Percentiles rank a stretch among this genome's conserved stretches.
Conservation (phyloP, 2,888 invertebrate species). For the Zele albiditarsus region DNA sequence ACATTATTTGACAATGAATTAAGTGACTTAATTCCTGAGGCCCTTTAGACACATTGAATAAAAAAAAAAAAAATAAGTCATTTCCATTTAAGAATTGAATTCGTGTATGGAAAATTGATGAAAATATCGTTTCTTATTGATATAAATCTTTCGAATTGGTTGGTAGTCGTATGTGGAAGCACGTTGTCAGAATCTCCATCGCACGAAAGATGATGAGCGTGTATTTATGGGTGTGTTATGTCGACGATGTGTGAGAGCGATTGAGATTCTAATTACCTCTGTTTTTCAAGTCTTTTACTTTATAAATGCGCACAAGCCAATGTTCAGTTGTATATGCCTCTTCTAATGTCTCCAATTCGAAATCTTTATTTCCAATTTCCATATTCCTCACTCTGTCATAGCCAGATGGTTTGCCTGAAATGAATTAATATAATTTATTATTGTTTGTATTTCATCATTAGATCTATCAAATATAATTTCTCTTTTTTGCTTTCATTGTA, state of each 20-base stretch:
- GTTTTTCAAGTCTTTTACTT: slow-evolving; percentile 95
- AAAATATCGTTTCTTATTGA: neutral
- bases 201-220: neutral
- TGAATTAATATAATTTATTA: neutral
- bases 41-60: slow-evolving; percentile 11
- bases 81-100: neutral
- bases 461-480: neutral
- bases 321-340: slow-evolving; percentile 99
- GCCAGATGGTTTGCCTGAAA: slow-evolving; percentile 90
- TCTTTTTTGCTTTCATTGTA: neutral
- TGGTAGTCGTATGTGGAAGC: neutral
- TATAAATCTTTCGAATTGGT: neutral
- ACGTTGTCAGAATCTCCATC: neutral
- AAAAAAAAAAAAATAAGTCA: slow-evolving; percentile 17
- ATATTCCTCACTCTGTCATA: slow-evolving; percentile 96
- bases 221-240: neutral
- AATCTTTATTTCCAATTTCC: slow-evolving; percentile 99
- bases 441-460: neutral
- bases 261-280: slow-evolving; percentile 79
- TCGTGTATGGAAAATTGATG: neutral
- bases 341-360: slow-evolving; percentile 97
- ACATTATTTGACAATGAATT: slow-evolving; percentile 6
- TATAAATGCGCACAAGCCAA: slow-evolving; percentile 98
- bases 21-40: slow-evolving; percentile 31
- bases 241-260: too few species aligned